phyloP scores from a whole-genome alignment of 2,797 vertebrate genomes.

The Silurus lanzhouensis region DNA sequence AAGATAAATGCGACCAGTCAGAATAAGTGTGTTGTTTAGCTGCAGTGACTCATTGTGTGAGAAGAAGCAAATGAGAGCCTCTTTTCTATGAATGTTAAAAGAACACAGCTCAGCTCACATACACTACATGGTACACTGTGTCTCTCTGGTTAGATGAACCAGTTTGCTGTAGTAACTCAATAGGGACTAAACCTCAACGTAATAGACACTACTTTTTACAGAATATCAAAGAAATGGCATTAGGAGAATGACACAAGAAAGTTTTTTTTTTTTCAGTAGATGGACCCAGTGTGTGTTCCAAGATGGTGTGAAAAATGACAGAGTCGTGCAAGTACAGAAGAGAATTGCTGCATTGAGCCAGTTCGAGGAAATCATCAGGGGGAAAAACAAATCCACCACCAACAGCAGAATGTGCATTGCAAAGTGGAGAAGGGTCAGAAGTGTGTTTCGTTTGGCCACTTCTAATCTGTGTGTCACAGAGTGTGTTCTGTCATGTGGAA shows the following conservation, averaged over 20 bases:
- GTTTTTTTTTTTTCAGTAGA: constrained; percentile 20
- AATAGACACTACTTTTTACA: background rate
- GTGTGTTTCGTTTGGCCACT: constrained; percentile 19
- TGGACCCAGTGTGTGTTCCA: background rate
- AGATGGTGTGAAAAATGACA: constrained; percentile 16
- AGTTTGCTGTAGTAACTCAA: background rate
- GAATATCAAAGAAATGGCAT: background rate
- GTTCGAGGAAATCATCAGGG: constrained; percentile 37
- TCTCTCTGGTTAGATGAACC: background rate
- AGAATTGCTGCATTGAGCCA: constrained; percentile 1
- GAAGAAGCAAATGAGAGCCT: background rate
- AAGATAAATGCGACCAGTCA: background rate
- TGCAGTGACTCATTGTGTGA: background rate
- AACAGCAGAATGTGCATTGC: background rate
- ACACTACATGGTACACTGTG: background rate
- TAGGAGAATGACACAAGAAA: background rate
- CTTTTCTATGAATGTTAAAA: background rate
- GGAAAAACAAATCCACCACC: background rate
- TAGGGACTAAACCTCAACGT: background rate
- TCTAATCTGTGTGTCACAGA: constrained; percentile 19
- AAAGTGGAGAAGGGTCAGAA: background rate
- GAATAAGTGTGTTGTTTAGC: background rate
- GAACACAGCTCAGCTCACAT: background rate
- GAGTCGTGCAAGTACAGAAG: constrained; percentile 10
- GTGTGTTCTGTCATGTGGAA: constrained; percentile 15